These are phyloP conservation scores for Tachycineta bicolor DNA, from an alignment of 2,113 vertebrate species.

Conservation along the genomic window DNA sequence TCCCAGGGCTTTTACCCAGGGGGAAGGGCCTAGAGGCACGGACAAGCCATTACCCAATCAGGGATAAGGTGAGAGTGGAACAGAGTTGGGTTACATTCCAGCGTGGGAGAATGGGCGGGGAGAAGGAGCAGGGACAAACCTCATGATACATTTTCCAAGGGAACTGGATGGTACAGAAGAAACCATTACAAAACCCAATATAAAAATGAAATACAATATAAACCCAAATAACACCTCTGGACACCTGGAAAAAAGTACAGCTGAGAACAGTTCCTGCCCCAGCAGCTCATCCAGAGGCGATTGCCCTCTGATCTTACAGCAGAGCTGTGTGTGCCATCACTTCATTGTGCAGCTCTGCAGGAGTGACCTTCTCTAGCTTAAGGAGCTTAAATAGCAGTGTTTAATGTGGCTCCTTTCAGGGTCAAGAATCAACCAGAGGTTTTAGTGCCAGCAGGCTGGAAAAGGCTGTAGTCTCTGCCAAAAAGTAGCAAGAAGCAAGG, in stretches of 20 bases:
- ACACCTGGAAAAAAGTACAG: background rate
- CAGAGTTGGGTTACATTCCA: no score
- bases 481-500: background rate
- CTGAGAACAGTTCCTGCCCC: background rate
- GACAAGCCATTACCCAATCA: no score
- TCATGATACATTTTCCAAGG: no score
- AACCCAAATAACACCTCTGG: no score
- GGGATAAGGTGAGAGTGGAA: no score
- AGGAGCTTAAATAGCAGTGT: background rate
- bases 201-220: no score
- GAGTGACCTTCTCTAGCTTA: background rate
- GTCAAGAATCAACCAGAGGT: background rate
- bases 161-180: no score
- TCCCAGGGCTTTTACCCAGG: no score
- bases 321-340: background rate
- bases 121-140: no score
- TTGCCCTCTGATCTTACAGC: background rate
- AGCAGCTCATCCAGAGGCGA: accelerated
- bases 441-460: background rate
- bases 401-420: background rate
- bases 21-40: no score
- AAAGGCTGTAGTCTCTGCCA: background rate
- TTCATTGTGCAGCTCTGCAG: background rate
- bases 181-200: no score
- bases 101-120: no score